These are phyloP conservation scores for Baryphthengus martii DNA, from an alignment of 2,113 vertebrate species.

Conservation along the genomic window DNA sequence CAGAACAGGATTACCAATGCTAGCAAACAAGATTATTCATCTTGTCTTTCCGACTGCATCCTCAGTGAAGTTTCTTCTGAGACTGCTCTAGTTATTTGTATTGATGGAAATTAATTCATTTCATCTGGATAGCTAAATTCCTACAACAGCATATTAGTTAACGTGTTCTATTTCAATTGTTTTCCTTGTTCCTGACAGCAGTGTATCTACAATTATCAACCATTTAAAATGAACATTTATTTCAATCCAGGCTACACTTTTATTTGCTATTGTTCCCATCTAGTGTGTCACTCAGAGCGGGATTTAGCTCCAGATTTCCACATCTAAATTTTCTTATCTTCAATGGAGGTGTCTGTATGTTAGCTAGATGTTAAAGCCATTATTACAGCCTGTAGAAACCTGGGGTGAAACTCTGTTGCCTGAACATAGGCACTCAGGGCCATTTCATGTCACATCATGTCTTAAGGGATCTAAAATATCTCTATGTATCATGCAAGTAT, in stretches of 20 bases:
- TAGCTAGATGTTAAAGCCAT: not conserved
- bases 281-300: not conserved
- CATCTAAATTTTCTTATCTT: not conserved
- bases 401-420: not conserved
- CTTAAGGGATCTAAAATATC: not conserved
- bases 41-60: not conserved
- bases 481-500: rapidly evolving
- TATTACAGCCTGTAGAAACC: not conserved
- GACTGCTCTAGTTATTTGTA: not conserved
- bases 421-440: not conserved
- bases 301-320: not conserved
- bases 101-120: not conserved
- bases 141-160: not conserved
- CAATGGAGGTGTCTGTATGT: not conserved
- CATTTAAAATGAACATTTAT: not conserved
- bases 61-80: not conserved
- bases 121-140: not conserved
- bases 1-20: not conserved
- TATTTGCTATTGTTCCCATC: not conserved
- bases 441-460: not conserved
- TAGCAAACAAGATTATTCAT: not conserved
- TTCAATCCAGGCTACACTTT: not conserved
- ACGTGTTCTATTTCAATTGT: not conserved
- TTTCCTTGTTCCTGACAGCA: not conserved
- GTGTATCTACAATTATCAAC: not conserved